Percentiles rank a stretch among this genome's conserved stretches.
These are phyloP conservation scores for Tursiops truncatus DNA, from an alignment of 2,113 vertebrate genomes.

Conservation along the genomic window DNA sequence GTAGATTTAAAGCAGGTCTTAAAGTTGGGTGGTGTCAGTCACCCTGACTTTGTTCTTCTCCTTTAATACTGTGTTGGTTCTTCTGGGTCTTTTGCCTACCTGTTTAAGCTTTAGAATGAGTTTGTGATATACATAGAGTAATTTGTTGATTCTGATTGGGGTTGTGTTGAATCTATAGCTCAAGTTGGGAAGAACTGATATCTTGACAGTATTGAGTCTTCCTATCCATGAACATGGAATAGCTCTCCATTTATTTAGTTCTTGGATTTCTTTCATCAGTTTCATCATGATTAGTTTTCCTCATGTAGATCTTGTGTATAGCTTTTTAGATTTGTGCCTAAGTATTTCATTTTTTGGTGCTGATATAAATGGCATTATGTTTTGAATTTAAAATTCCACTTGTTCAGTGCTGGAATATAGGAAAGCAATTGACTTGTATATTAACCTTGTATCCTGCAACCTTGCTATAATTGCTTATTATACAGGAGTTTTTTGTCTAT, in stretches of 20 bases:
- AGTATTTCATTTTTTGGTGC: not conserved
- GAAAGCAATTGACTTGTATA: not conserved
- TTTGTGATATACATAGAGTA: not conserved
- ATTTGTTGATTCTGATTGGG: not conserved
- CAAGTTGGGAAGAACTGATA: not conserved
- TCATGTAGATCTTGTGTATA: not conserved
- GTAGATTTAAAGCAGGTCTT: not conserved
- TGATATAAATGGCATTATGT: too few species aligned
- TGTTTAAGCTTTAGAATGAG: not conserved
- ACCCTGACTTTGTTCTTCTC: not conserved
- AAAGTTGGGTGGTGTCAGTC: not conserved
- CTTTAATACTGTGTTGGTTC: not conserved
- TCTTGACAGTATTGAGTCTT: not conserved
- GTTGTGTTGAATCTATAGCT: not conserved
- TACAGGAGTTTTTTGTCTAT: not conserved
- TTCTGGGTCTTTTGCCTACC: not conserved
- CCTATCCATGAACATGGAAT: not conserved
- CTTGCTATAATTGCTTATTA: not conserved
- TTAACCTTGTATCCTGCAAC: not conserved
- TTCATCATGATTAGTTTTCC: not conserved
- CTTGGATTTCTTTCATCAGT: not conserved
- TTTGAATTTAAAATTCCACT: not conserved
- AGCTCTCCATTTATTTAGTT: not conserved
- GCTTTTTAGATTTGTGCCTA: not conserved
- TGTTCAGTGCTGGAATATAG: not conserved